These are phyloP conservation scores for Acrocephalus scirpaceus DNA, from an alignment of 2,797 vertebrate species.

Conservation along the genomic window DNA sequence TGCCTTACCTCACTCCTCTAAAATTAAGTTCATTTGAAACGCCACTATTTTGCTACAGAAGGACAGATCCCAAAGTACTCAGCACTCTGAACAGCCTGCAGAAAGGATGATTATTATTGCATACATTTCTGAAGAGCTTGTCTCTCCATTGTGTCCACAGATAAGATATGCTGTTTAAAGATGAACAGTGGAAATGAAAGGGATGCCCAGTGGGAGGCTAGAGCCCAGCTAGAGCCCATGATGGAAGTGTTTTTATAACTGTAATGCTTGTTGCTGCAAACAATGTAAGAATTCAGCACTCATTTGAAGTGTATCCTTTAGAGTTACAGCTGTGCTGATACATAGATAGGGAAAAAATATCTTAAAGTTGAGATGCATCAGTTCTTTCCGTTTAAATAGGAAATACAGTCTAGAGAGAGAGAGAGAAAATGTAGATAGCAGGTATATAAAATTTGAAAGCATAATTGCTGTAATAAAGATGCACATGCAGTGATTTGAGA, in stretches of 20 bases:
- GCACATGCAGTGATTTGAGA: not conserved
- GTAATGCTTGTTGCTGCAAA: conserved; percentile 23
- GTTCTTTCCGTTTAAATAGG: not conserved
- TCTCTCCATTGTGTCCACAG: not conserved
- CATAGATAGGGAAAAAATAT: not conserved
- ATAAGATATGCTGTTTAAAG: conserved; percentile 5
- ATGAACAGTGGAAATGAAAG: not conserved
- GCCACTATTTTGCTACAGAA: not conserved
- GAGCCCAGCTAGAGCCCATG: not conserved
- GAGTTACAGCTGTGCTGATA: not conserved
- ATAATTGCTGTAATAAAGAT: not conserved
- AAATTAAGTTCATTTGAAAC: not conserved
- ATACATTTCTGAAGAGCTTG: not conserved
- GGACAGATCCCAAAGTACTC: not conserved
- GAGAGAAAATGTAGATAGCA: not conserved
- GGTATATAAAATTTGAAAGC: not conserved
- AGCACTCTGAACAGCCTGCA: not conserved
- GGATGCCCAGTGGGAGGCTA: not conserved
- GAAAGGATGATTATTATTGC: not conserved
- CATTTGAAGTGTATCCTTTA: conserved; percentile 8
- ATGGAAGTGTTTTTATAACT: conserved; percentile 3
- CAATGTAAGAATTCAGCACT: not conserved
- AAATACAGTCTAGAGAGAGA: not conserved
- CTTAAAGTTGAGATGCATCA: not conserved
- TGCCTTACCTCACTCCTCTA: not conserved